Evolutionary conservation across 92 coral and sea anemone genomes (phyloP).

Genomic region (Zoanthus sociatus): DNA sequence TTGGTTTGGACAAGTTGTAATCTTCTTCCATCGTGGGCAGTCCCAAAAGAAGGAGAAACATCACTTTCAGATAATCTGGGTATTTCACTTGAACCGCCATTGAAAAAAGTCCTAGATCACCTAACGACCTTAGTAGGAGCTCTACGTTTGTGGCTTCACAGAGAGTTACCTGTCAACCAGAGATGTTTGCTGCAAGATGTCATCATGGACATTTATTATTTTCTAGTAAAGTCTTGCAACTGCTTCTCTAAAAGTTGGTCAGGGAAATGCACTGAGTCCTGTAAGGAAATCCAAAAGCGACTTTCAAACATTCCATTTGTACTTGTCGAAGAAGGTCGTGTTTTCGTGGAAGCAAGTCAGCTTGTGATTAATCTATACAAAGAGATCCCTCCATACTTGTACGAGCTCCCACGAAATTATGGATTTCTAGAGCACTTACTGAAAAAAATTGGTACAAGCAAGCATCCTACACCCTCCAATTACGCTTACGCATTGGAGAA

Average conservation of each 20-base stretch:
- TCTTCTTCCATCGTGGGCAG: constrained; percentile 38
- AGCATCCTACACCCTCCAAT: constrained; percentile 33
- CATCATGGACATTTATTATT: constrained; percentile 61
- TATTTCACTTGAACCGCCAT: constrained; percentile 13
- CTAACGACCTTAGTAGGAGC: not conserved
- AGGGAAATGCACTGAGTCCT: constrained; percentile 20
- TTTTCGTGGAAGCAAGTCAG: constrained; percentile 51
- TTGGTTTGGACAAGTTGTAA: constrained; percentile 60
- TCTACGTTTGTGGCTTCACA: constrained; percentile 41
- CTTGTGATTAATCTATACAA: constrained; percentile 42
- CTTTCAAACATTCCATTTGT: constrained; percentile 8
- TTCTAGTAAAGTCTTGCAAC: constrained; percentile 41
- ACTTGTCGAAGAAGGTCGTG: constrained; percentile 40
- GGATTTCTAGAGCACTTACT: constrained; percentile 37
- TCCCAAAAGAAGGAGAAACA: not conserved
- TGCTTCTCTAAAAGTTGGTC: constrained; percentile 34
- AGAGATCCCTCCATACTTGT: constrained; percentile 52
- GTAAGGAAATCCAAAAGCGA: constrained; percentile 7
- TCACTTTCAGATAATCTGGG: not conserved
- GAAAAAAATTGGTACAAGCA: constrained; percentile 57
- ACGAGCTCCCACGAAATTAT: constrained; percentile 54
- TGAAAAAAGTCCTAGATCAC: not conserved
- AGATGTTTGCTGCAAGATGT: constrained; percentile 51
- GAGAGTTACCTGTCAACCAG: constrained; percentile 56
- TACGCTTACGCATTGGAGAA: constrained; percentile 43